Evolutionary conservation across 1,140 invertebrate species (phyloP), one percentile per base, ranked within the genome.

Genomic region (Brachionus sp.): DNA sequence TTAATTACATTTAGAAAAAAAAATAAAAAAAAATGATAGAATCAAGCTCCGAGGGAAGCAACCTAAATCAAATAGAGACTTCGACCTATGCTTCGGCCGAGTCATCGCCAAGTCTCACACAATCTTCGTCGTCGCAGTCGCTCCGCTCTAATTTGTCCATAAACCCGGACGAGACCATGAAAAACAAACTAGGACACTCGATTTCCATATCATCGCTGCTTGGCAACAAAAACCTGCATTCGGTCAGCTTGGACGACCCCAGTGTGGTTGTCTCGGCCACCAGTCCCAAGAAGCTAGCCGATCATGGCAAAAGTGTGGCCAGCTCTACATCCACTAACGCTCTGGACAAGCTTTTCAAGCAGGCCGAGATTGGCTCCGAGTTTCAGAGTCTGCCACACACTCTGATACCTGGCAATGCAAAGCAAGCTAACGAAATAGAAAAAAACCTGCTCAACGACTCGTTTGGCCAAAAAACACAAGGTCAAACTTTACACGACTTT

Each of bases 201-300:
- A 42, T 42, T 42, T 73, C 70, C 9, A 75, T 75, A 29, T 75
- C 70, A 75, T 75, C 70, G 12, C 39, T 75, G 25, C 33, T 75
- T 46, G 70, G 70, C 39, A 75, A 44, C 44, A 75, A 75, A 39
- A 75, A 25, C 23, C n/a, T 75, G 25, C 39, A 44, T 23, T 13
- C 37, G 3, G 16, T 68, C n/a, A 75, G 42, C 44, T 25, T 70
- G 12, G 66, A 70, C n/a, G 66, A 70, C 23, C 66, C 66, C 5
- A 39, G 66, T 37, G 35, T 70, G 12, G 66, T 70, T 2, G 66
- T 37, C 3, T n/a, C 39, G 6, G 12, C 7, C 9, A 44, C 70
- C 23, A 44, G 39, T 12, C 39, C 70, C 3, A n/a, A 73, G 10
- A 39, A 57, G 12, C 7, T 29, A 5, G 12, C 62, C 29, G 62